Conservation (phyloP, 2,113 vertebrate genomes). For the Bostrychus sinensis region DNA sequence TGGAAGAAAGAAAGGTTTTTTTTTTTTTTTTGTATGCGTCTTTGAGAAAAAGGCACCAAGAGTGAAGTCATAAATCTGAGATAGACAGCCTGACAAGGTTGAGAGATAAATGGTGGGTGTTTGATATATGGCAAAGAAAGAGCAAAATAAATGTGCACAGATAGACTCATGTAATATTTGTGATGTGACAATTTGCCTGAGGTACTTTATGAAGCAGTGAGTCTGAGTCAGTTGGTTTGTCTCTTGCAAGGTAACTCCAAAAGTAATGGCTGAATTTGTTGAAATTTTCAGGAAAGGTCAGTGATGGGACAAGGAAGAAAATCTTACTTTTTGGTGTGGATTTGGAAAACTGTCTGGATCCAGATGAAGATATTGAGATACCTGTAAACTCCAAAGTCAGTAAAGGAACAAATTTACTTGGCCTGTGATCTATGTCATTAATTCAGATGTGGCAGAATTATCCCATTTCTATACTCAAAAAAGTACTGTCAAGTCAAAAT, state of each 20-base stretch:
- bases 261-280: background rate
- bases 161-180: slow-evolving; percentile 2
- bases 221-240: background rate
- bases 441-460: no score
- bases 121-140: slow-evolving; percentile 5
- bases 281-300: background rate
- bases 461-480: no score
- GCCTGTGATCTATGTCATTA: no score
- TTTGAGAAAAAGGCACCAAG: slow-evolving; percentile 30
- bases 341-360: background rate
- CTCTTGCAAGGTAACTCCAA: background rate
- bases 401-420: no score
- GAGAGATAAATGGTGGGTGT: slow-evolving; percentile 4
- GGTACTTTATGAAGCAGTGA: background rate
- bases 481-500: no score
- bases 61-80: slow-evolving; percentile 10
- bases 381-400: no score
- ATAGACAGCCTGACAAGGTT: background rate
- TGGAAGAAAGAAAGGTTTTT: background rate
- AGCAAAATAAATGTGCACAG: background rate
- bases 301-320: background rate
- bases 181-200: background rate
- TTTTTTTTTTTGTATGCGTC: slow-evolving; percentile 22
- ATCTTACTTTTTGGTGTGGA: background rate
- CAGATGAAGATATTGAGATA: background rate